Conservation (phyloP, 2,888 invertebrate species). For the Chymomyza fuscimana region DNA sequence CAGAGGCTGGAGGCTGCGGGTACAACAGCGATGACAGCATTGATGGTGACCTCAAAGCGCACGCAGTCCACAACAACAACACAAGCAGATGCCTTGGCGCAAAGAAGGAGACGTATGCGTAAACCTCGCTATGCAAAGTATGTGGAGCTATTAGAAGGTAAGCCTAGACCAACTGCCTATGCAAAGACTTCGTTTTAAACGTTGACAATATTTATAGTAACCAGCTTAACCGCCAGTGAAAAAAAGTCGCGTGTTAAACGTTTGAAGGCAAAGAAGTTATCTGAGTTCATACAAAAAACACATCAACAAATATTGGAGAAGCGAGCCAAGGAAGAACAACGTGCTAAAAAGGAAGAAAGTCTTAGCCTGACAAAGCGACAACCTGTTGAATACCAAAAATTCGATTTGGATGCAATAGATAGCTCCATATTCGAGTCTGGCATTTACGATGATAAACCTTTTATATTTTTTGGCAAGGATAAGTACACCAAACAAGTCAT, state of each 20-base stretch:
- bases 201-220: constrained; percentile 81
- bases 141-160: constrained; percentile 86
- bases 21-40: constrained; percentile 7
- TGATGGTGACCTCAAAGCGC: constrained; percentile 41
- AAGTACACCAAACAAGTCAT: constrained; percentile 61
- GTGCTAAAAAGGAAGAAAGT: constrained; percentile 27
- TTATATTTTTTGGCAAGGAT: constrained; percentile 76
- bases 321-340: constrained; percentile 51
- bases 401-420: constrained; percentile 74
- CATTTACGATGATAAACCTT: constrained; percentile 76
- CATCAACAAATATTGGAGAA: constrained; percentile 75
- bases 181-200: neutral
- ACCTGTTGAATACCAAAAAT: constrained; percentile 76
- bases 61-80: constrained; percentile 73
- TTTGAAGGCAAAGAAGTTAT: constrained; percentile 84
- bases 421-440: constrained; percentile 64
- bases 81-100: constrained; percentile 51
- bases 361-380: constrained; percentile 41
- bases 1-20: neutral
- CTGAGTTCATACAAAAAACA: constrained; percentile 83
- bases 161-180: constrained; percentile 23
- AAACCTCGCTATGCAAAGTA: constrained; percentile 81
- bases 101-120: constrained; percentile 54
- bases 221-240: constrained; percentile 83
- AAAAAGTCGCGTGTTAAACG: constrained; percentile 85